Base-by-base conservation (phyloP, 2,113 vertebrate genomes). In the Osmerus mordax region DNA sequence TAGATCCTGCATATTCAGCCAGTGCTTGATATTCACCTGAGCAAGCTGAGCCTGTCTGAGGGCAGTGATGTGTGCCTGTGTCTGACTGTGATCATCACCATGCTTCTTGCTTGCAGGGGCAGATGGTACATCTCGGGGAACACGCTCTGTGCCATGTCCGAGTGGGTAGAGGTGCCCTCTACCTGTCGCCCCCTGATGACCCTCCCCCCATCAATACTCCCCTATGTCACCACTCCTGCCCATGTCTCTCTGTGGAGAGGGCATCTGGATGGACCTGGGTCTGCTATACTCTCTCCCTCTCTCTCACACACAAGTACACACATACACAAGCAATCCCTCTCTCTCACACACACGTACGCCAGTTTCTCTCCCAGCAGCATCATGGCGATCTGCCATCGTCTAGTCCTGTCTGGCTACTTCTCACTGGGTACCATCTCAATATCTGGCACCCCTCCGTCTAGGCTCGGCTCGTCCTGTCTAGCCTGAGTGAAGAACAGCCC, bases 161-260 rank as follows among this genome's bases (percentile, higher is more conserved):
- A 66, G 74, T 63, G 52, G 51, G 59, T 69, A 77, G 76, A 71
- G 66, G 63, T 61, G 75, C 65, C 70, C 70, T 79, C 66, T 78
- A 74, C 81, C 81, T 73, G 78, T 81, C 81, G 79, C 67, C 53
- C 62, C 58, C 67, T 71, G 75, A 47, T 47, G 41, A 67, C 73
- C 70, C 47, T 73, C 62, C 51, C 67, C 77, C 73, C 74, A 77
- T 69, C 73, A 62, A 56, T 56, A 53, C 51, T 67, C 68, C 65
- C 62, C 69, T 69, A 78, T 78, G 80, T 67, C 71, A 68, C 78
- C 65, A 54, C 70, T 47, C 67, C 62, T 63, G 54, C 61, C 29
- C 60, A 1, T 5, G 16, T 32, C 61, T 69, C 29, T 69, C 71
- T 32, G 53, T 63, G 60, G 66, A 51, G 76, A 56, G 58, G 66